phyloP scores from a whole-genome alignment of 64 coral and sea anemone genomes.

The Porites lutea region DNA sequence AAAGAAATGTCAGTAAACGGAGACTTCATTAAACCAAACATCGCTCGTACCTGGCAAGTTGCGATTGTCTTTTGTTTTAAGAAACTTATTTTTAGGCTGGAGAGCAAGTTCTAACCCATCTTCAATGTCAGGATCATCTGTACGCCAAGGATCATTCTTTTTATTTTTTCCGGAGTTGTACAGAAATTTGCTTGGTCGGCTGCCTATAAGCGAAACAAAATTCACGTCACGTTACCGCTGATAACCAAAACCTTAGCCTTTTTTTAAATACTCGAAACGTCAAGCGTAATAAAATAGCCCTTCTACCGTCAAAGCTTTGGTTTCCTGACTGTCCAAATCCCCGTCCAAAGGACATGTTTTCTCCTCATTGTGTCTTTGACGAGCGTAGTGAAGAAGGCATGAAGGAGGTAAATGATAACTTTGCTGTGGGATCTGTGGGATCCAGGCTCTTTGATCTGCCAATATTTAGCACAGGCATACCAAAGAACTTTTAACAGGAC shows the following conservation, averaged over 20 bases:
- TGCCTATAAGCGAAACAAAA: slow-evolving; percentile 53
- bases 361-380: not conserved
- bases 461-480: not conserved
- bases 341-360: slow-evolving; percentile 36
- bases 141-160: slow-evolving; percentile 70
- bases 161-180: slow-evolving; percentile 66
- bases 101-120: slow-evolving; percentile 53
- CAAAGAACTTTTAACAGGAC: no score
- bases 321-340: slow-evolving; percentile 35
- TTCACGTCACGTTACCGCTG: not conserved
- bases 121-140: not conserved
- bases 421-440: not conserved
- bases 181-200: slow-evolving; percentile 82
- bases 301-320: slow-evolving; percentile 44
- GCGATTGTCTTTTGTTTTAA: slow-evolving; percentile 47
- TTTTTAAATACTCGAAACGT: not conserved
- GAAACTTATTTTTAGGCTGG: slow-evolving; percentile 47
- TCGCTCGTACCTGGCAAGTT: slow-evolving; percentile 73
- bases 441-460: slow-evolving; percentile 4
- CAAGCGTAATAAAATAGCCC: not conserved
- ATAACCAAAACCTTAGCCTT: not conserved
- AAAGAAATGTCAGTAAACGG: not conserved
- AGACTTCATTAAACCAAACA: not conserved
- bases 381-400: not conserved
- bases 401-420: not conserved